Conservation (phyloP, 2,113 vertebrate genomes). For the Muntiacus muntjak region DNA sequence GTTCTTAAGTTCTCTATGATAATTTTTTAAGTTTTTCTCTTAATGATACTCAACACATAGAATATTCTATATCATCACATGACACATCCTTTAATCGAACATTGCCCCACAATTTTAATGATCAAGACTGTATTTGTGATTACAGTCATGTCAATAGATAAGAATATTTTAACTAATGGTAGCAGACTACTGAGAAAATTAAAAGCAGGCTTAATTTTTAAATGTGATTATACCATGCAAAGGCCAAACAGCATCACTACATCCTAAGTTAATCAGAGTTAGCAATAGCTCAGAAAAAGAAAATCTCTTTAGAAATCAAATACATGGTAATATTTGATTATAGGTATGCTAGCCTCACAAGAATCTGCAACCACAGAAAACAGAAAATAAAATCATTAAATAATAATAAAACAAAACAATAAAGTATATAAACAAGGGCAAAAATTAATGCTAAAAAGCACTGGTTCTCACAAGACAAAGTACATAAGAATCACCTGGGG, state of each 20-base stretch:
- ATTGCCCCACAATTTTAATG: not conserved
- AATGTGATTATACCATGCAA: not conserved
- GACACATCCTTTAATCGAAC: not conserved
- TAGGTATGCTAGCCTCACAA: not conserved
- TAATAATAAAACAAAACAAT: not conserved
- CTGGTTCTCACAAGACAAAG: not conserved
- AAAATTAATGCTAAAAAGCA: not conserved
- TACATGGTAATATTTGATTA: not conserved
- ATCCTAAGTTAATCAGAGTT: not conserved
- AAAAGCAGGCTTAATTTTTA: not conserved
- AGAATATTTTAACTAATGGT: not conserved
- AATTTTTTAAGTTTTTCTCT: slow-evolving; percentile 18
- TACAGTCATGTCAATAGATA: not conserved
- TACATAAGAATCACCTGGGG: not conserved
- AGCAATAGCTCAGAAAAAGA: not conserved
- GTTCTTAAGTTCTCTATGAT: not conserved
- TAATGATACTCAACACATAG: not conserved
- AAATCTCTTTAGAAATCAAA: not conserved
- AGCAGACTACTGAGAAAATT: not conserved
- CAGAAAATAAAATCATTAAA: not conserved
- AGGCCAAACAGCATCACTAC: not conserved
- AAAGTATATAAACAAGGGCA: not conserved
- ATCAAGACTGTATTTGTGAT: not conserved
- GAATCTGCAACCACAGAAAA: not conserved
- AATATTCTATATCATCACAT: not conserved